These are phyloP conservation scores for Hippoglossus hippoglossus DNA, from an alignment of 2,797 vertebrate species.

Conservation along the genomic window DNA sequence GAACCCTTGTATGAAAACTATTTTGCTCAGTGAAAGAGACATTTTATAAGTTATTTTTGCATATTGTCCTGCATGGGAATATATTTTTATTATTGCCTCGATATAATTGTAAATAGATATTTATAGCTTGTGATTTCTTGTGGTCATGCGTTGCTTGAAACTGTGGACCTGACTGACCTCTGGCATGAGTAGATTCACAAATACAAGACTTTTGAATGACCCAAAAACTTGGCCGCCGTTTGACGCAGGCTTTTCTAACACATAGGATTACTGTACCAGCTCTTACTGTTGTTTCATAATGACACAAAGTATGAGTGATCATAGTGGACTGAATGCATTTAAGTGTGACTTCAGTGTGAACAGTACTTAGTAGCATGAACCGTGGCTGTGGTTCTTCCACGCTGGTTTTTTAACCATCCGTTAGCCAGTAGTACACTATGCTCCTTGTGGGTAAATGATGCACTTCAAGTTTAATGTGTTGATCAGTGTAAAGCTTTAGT, in stretches of 20 bases:
- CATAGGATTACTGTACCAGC: conserved; percentile 38
- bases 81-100: conserved; percentile 81
- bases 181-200: conserved; percentile 43
- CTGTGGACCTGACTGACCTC: conserved; percentile 50
- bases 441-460: conserved; percentile 59
- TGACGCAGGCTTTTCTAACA: conserved; percentile 29
- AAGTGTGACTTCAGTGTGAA: conserved; percentile 39
- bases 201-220: conserved; percentile 51
- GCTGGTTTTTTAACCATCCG: conserved; percentile 35
- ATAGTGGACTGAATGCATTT: conserved; percentile 35
- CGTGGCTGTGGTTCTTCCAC: conserved; percentile 33
- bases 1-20: conserved; percentile 77
- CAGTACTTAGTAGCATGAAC: conserved; percentile 16
- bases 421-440: conserved; percentile 44
- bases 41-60: conserved; percentile 85
- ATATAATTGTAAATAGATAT: conserved; percentile 78
- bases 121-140: conserved; percentile 74
- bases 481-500: conserved; percentile 60
- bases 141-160: conserved; percentile 65
- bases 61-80: conserved; percentile 79
- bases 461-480: conserved; percentile 59
- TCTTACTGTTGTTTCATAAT: conserved; percentile 39
- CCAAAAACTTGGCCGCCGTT: conserved; percentile 30
- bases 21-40: conserved; percentile 81
- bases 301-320: conserved; percentile 13